These are phyloP conservation scores for Archocentrus centrarchus DNA, from an alignment of 2,113 vertebrate genomes.

Conservation along the genomic window DNA sequence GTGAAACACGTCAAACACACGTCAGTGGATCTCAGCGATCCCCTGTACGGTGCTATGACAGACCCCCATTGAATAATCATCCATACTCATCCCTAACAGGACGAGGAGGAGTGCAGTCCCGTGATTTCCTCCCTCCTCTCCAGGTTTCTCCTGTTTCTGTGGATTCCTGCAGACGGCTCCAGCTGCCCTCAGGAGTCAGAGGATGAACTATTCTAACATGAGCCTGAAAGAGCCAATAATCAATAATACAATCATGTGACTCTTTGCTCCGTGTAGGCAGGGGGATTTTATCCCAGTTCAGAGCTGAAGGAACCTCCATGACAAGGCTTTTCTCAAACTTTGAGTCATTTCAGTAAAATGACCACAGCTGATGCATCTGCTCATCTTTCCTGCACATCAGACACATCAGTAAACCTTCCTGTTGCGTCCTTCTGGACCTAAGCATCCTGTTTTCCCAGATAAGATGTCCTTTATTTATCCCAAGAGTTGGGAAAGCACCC, in stretches of 20 bases:
- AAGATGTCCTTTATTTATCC: background rate
- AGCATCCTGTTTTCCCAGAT: slow-evolving; percentile 4
- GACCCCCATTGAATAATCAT: too few species aligned
- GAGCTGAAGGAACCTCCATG: background rate
- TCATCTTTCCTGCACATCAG: background rate
- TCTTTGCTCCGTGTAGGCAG: background rate
- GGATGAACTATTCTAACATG: background rate
- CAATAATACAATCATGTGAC: background rate
- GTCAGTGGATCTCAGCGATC: background rate
- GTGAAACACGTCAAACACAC: background rate
- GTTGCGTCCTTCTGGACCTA: background rate
- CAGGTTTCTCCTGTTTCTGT: background rate
- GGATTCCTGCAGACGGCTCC: fast-evolving
- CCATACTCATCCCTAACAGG: too few species aligned
- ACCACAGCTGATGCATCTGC: background rate
- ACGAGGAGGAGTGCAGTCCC: background rate
- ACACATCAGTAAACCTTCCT: background rate
- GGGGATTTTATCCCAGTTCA: background rate
- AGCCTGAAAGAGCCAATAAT: background rate
- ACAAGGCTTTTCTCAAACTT: background rate
- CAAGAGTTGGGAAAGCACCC: background rate
- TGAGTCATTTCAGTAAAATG: background rate
- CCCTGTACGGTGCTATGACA: too few species aligned
- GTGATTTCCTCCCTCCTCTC: fast-evolving
- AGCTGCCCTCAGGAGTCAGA: background rate